Conservation (phyloP, 1,140 invertebrate species). For the Pantala flavescens region DNA sequence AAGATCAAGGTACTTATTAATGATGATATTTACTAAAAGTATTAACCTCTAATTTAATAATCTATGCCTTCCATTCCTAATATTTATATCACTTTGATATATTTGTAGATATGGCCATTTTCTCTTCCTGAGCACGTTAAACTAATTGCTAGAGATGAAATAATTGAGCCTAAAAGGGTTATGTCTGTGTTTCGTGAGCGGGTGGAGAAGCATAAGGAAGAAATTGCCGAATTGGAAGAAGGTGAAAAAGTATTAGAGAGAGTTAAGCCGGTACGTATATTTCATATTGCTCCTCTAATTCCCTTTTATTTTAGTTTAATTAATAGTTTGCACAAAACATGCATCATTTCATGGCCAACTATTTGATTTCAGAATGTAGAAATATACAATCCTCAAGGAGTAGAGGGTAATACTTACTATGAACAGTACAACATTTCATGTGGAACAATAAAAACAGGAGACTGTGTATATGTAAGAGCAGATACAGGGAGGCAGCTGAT, state of each 20-base stretch:
- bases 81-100: conserved; percentile 1
- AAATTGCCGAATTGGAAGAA: conserved; percentile 73
- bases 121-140: conserved; percentile 50
- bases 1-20: conserved; percentile 69
- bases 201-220: conserved; percentile 81
- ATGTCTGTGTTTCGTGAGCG: conserved; percentile 89
- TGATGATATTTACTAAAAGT: neutral
- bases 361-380: conserved; percentile 54
- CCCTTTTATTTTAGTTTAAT: no score
- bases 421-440: conserved; percentile 83
- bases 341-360: no score
- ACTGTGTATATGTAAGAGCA: conserved; percentile 86
- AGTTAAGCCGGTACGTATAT: conserved; percentile 55
- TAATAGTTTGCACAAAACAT: no score
- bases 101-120: conserved; percentile 54
- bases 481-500: conserved; percentile 78
- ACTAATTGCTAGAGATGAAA: conserved; percentile 57
- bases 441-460: conserved; percentile 77
- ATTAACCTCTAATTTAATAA: neutral
- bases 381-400: conserved; percentile 50
- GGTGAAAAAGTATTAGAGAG: conserved; percentile 66
- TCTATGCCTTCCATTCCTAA: conserved; percentile 5
- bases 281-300: conserved; percentile 12
- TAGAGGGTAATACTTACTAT: conserved; percentile 71
- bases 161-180: conserved; percentile 70